These are phyloP conservation scores for Portevinia maculata DNA, from an alignment of 2,888 invertebrate genomes.

Conservation along the genomic window DNA sequence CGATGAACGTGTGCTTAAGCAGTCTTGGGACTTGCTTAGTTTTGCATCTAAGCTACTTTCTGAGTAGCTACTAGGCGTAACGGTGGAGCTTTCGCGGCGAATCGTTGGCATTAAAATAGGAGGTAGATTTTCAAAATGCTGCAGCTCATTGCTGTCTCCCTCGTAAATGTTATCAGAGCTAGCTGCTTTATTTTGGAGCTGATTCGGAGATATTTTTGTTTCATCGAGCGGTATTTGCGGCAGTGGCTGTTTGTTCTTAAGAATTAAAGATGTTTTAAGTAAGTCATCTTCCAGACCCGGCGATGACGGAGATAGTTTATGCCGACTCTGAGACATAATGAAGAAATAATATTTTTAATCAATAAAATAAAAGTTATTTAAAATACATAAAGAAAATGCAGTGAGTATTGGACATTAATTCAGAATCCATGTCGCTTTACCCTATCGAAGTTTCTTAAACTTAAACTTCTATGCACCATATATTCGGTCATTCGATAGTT, in stretches of 20 bases:
- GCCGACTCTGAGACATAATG: conserved; percentile 77
- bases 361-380: too few species aligned
- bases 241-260: conserved; percentile 83
- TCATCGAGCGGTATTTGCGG: conserved; percentile 80
- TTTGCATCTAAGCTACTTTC: conserved; percentile 82
- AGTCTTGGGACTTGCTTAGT: conserved; percentile 81
- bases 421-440: too few species aligned
- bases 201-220: conserved; percentile 53
- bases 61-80: conserved; percentile 82
- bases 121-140: conserved; percentile 81
- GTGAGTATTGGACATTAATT: too few species aligned
- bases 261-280: conserved; percentile 80
- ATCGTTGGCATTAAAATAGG: conserved; percentile 79
- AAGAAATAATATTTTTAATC: background rate
- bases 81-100: conserved; percentile 81
- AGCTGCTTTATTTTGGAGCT: conserved; percentile 40
- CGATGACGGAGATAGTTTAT: conserved; percentile 81
- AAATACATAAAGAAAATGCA: too few species aligned
- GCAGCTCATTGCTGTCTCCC: conserved; percentile 81
- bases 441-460: too few species aligned
- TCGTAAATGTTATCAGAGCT: conserved; percentile 84
- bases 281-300: conserved; percentile 81
- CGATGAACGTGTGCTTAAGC: conserved; percentile 83
- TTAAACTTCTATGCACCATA: too few species aligned
- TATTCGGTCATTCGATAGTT: too few species aligned